These are phyloP conservation scores for Balaeniceps rex DNA, from an alignment of 2,113 vertebrate genomes.

Conservation along the genomic window DNA sequence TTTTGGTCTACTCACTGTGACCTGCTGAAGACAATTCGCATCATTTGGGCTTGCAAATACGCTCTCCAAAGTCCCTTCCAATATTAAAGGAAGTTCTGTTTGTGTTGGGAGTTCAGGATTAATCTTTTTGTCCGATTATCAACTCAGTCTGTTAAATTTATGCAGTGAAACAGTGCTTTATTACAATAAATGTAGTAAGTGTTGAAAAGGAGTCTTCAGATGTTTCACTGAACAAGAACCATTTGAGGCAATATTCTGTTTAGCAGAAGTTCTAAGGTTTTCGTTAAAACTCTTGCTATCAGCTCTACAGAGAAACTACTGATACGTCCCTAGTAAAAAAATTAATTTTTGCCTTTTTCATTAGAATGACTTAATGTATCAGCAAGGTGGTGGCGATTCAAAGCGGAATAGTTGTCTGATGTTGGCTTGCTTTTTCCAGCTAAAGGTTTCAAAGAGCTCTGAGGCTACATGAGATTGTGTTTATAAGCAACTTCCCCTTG, in stretches of 20 bases:
- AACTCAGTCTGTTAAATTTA: not conserved
- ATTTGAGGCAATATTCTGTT: not conserved
- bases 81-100: not conserved
- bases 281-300: not conserved
- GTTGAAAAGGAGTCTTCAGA: not conserved
- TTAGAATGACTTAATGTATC: not conserved
- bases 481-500: slow-evolving; percentile 7
- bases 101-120: not conserved
- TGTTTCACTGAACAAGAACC: not conserved
- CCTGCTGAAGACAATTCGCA: not conserved
- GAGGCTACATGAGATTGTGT: not conserved
- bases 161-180: not conserved
- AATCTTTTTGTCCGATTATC: not conserved
- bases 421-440: not conserved
- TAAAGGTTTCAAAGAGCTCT: not conserved
- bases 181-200: not conserved
- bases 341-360: not conserved
- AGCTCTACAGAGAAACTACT: not conserved
- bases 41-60: not conserved
- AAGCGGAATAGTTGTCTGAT: not conserved
- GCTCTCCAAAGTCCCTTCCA: not conserved
- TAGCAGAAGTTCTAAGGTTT: not conserved
- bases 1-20: not conserved
- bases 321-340: not conserved
- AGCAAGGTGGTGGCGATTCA: not conserved